A percentile compares a stretch with the other conserved stretches of the same genome.
Conservation (phyloP, 2,797 vertebrate genomes). For the Enteromius unitaeniatus region DNA sequence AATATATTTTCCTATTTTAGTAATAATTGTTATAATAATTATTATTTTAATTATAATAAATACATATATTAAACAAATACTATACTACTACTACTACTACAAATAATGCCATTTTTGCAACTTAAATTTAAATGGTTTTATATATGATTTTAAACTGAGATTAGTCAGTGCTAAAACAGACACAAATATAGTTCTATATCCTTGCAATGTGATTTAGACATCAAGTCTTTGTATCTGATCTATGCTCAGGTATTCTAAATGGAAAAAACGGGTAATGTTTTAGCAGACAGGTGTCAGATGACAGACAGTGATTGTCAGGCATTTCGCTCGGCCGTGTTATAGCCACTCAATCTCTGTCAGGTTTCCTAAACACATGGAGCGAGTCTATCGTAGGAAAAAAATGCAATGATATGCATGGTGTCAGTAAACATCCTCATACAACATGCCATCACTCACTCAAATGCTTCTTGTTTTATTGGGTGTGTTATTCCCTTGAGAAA, state of each 20-base stretch:
- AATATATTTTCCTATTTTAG: too few relatives aligned
- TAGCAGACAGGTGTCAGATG: slow-evolving; percentile 71
- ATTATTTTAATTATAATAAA: too few relatives aligned
- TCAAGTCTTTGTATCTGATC: neutral
- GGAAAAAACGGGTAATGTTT: slow-evolving; percentile 35
- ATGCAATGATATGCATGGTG: slow-evolving; percentile 31
- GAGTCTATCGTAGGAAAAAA: slow-evolving; percentile 56
- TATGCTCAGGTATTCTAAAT: slow-evolving; percentile 20
- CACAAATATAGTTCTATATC: neutral
- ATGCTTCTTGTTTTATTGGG: slow-evolving; percentile 31
- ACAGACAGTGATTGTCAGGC: slow-evolving; percentile 75
- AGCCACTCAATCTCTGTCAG: slow-evolving; percentile 80
- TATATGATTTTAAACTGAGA: slow-evolving; percentile 75
- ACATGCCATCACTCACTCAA: slow-evolving; percentile 25
- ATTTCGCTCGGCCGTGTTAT: slow-evolving; percentile 69
- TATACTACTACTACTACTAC: too few relatives aligned
- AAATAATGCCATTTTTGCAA: too few relatives aligned
- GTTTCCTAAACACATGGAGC: slow-evolving; percentile 68
- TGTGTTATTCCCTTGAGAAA: slow-evolving; percentile 27
- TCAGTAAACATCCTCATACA: slow-evolving; percentile 43
- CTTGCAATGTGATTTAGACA: neutral
- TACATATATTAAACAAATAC: too few relatives aligned
- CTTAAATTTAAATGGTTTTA: too few relatives aligned
- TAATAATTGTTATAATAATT: too few relatives aligned
- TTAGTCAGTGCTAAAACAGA: too few relatives aligned